Evolutionary conservation across 2,113 vertebrate species (phyloP).

Genomic region (Rhadina sibilatrix): DNA sequence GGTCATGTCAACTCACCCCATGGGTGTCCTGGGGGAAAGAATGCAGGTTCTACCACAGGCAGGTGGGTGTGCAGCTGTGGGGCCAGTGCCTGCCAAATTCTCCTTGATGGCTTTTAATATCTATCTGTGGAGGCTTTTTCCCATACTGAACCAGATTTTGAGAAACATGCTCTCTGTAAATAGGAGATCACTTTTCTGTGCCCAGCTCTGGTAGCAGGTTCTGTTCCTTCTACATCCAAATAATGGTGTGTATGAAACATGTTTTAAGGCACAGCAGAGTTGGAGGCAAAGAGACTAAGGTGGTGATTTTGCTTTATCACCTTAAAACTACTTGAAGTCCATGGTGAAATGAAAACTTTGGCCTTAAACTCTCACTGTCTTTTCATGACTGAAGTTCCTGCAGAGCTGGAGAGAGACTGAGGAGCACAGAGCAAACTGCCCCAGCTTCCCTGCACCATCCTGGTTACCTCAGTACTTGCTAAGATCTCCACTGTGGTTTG

Average conservation of each 20-base stretch:
- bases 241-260: background rate
- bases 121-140: background rate
- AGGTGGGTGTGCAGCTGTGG: background rate
- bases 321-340: background rate
- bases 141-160: background rate
- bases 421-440: background rate
- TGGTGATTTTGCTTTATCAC: background rate
- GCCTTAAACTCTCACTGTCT: background rate
- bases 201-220: background rate
- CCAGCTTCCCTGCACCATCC: fast-evolving
- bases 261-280: background rate
- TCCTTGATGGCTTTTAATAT: background rate
- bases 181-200: background rate
- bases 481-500: background rate
- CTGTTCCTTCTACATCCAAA: background rate
- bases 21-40: background rate
- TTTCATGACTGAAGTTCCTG: background rate
- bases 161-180: background rate
- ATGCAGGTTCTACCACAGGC: background rate
- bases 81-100: background rate
- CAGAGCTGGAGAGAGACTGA: background rate
- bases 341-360: background rate
- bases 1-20: background rate
- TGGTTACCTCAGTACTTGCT: background rate
- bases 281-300: background rate